These are phyloP conservation scores for Rafetus swinhoei DNA, from an alignment of 2,113 vertebrate species.

Conservation along the genomic window DNA sequence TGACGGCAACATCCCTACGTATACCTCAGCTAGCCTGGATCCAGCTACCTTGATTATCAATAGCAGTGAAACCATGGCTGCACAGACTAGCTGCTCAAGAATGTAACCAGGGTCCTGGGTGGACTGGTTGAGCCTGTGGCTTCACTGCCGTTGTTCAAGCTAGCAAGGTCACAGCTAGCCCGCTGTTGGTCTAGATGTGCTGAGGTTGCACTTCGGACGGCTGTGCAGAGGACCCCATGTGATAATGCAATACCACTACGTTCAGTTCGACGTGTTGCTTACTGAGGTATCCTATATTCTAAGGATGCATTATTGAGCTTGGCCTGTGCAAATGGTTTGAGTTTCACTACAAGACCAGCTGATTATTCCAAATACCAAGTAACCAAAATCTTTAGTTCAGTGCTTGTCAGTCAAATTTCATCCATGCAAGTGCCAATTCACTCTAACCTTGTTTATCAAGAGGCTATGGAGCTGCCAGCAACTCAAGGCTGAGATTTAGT, in stretches of 20 bases:
- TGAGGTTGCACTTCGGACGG: not conserved
- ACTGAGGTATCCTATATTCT: not conserved
- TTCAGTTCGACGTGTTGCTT: not conserved
- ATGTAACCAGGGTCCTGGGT: not conserved
- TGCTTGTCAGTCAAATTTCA: not conserved
- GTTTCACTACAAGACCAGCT: not conserved
- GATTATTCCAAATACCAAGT: conserved; percentile 12
- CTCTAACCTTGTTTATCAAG: conserved; percentile 1
- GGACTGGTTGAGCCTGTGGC: not conserved
- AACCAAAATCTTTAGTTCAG: conserved; percentile 1
- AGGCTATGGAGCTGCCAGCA: not conserved
- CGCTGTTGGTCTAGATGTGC: not conserved
- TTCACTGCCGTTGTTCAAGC: too few relatives aligned
- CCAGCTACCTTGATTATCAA: not conserved
- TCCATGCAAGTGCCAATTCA: not conserved
- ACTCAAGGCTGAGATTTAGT: not conserved
- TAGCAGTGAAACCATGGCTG: not conserved
- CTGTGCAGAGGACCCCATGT: not conserved
- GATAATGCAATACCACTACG: not conserved
- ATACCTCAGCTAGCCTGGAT: not conserved
- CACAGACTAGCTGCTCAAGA: not conserved
- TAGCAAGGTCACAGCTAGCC: not conserved
- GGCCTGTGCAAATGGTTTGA: not conserved
- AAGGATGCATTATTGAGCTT: fast-evolving
- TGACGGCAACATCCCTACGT: not conserved